Base-by-base conservation (phyloP, 23 tunicate species). In the Halocynthia aurantium region DNA sequence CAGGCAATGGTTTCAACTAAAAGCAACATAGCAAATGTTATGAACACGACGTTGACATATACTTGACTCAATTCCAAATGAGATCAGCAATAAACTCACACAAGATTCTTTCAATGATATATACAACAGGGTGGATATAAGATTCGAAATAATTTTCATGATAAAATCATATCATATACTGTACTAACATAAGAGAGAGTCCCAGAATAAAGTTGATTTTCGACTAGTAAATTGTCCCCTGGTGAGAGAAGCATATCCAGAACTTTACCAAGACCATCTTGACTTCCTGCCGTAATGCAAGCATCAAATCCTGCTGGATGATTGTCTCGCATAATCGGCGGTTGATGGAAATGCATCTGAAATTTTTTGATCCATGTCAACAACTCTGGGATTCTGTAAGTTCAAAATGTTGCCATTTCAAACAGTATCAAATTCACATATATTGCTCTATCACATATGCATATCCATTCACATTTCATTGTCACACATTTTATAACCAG, bases 141-240 rank as follows among this genome's bases (percentile, higher is more conserved):
- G 44, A 31, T 31, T 31, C 44, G 4, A 31, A 31, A 31, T 31
- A 31, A 31, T 31, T 31, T 31, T 31, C 44, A 31, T 4, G 4
- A 31, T 31, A 4, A 31, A 31, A 31, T 31, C 44, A 31, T 31
- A 31, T 31, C 44, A 31, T 31, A 31, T 31, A 31, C 2, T 31
- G 44, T 10, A 18, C 81, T 75, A 12, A 93, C 85, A 84, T 83
- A 71, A 20, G 99, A 83, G 7, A 88, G 40, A 0, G 99, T 84
- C 21, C 99, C 99, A 70, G 99, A 53, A 82, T 94, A 94, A 55
- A 85, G 77, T 12, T 96, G 99, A 67, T 94, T 68, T 66, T 94
- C 99, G 61, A 88, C 11, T 8, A 94, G 76, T 55, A 94, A 83
- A 62, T 81, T 73, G 55, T 94, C 99, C 8, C 88, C 96, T 52